Evolutionary conservation across 92 coral and sea anemone genomes (phyloP).

Genomic region (Siderastrea radians): DNA sequence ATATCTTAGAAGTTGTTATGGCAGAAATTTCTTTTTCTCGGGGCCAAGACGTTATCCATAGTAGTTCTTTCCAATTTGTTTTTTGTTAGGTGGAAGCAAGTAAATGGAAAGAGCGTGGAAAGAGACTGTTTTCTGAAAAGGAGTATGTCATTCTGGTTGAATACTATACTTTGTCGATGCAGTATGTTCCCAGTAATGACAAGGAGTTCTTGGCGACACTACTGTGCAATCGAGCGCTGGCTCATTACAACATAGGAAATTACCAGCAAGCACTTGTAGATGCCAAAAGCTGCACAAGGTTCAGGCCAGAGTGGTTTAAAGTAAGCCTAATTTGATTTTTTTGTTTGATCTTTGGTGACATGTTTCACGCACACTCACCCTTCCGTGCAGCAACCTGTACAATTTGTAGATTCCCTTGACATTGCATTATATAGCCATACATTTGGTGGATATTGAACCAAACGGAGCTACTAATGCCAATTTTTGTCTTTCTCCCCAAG

Average conservation of each 20-base stretch:
- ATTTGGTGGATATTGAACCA: no score
- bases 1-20: no score
- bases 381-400: no score
- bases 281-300: conserved; percentile 71
- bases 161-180: conserved; percentile 74
- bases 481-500: no score
- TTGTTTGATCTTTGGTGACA: not conserved
- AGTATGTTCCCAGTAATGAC: conserved; percentile 63
- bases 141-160: conserved; percentile 54
- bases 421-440: no score
- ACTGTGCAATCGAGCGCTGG: conserved; percentile 77
- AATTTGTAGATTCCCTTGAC: no score
- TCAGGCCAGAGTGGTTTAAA: conserved; percentile 79
- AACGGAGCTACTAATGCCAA: no score
- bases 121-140: conserved; percentile 61
- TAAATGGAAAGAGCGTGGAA: conserved; percentile 80
- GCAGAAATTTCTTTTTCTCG: not conserved
- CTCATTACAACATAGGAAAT: conserved; percentile 52
- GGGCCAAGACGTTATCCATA: not conserved
- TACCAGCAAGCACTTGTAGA: conserved; percentile 64
- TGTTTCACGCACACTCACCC: no score
- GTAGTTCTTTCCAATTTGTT: not conserved
- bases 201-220: conserved; percentile 67
- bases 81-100: conserved; percentile 65
- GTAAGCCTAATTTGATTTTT: conserved; percentile 8